A percentile compares a stretch with the other conserved stretches of the same genome.
phyloP scores from a whole-genome alignment of 2,888 invertebrate genomes.

The Lottia gigantea region DNA sequence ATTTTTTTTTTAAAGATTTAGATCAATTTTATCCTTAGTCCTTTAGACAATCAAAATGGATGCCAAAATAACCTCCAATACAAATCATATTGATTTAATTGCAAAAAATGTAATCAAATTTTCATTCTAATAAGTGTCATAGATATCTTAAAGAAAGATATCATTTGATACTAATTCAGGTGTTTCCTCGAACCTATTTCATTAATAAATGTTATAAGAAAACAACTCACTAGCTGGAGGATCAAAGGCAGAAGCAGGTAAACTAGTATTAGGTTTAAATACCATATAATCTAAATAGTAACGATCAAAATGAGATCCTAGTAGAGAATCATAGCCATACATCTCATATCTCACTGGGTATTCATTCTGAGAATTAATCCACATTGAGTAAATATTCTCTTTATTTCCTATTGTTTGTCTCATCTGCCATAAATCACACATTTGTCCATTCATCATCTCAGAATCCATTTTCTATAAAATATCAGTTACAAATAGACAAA shows the following conservation, averaged over 20 bases:
- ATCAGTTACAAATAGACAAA: neutral
- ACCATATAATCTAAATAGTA: slow-evolving; percentile 88
- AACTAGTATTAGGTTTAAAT: slow-evolving; percentile 34
- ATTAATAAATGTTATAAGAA: no score
- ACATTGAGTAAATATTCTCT: slow-evolving; percentile 88
- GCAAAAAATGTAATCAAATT: no score
- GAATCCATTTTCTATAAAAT: slow-evolving; percentile 35
- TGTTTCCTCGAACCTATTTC: no score
- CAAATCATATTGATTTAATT: no score
- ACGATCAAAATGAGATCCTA: slow-evolving; percentile 97
- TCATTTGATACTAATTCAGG: no score
- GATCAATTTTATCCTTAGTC: no score
- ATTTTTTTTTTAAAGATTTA: no score
- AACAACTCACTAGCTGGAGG: slow-evolving; percentile 45
- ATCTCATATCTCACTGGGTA: slow-evolving; percentile 86
- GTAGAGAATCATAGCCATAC: slow-evolving; percentile 88
- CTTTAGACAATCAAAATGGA: no score
- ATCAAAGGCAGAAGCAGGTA: slow-evolving; percentile 41
- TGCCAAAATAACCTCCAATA: no score
- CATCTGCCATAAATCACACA: slow-evolving; percentile 83
- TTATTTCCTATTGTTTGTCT: slow-evolving; percentile 80
- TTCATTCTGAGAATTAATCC: slow-evolving; percentile 72
- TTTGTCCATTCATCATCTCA: slow-evolving; percentile 75
- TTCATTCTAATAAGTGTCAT: no score
- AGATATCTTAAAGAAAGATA: no score